A percentile compares a stretch with the other conserved stretches of the same genome.
Conservation (phyloP, 2,113 vertebrate species). For the Zootoca vivipara region DNA sequence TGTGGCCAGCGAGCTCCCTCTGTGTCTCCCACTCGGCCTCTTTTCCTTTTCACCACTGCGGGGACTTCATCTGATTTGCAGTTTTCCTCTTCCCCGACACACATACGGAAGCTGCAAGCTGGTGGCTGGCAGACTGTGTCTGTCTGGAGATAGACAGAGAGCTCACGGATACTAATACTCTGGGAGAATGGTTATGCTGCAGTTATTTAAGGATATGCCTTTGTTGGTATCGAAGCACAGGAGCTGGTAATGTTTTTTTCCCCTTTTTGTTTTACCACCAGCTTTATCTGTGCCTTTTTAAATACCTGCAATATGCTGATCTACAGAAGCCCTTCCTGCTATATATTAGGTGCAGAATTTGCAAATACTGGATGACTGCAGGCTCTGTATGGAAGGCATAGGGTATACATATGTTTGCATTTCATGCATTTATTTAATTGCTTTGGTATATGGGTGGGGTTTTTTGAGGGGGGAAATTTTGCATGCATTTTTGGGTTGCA, state of each 20-base stretch:
- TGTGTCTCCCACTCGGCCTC: constrained; percentile 77
- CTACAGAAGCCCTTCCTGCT: constrained; percentile 43
- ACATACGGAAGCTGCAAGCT: constrained; percentile 70
- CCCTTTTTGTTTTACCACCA: constrained; percentile 47
- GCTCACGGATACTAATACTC: constrained; percentile 56
- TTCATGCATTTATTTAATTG: constrained; percentile 21
- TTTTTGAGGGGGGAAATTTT: neutral
- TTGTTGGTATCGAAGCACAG: constrained; percentile 59
- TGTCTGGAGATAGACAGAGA: constrained; percentile 70
- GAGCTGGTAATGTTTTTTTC: constrained; percentile 72
- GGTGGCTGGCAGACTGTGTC: constrained; percentile 78
- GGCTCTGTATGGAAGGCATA: constrained; percentile 49
- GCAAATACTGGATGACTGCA: constrained; percentile 24
- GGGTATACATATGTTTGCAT: constrained; percentile 42
- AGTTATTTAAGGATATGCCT: constrained; percentile 68
- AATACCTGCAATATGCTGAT: constrained; percentile 40
- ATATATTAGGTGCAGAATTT: constrained; percentile 48
- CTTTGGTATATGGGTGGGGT: neutral
- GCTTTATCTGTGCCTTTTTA: constrained; percentile 46
- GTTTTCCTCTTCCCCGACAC: constrained; percentile 70
- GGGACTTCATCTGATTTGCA: constrained; percentile 78
- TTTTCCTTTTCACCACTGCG: constrained; percentile 79
- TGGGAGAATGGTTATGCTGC: constrained; percentile 69
- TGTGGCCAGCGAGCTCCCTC: constrained; percentile 74
- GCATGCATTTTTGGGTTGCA: neutral